Base-by-base conservation (phyloP, 2,888 invertebrate species). In the Scaptomyza parva region DNA sequence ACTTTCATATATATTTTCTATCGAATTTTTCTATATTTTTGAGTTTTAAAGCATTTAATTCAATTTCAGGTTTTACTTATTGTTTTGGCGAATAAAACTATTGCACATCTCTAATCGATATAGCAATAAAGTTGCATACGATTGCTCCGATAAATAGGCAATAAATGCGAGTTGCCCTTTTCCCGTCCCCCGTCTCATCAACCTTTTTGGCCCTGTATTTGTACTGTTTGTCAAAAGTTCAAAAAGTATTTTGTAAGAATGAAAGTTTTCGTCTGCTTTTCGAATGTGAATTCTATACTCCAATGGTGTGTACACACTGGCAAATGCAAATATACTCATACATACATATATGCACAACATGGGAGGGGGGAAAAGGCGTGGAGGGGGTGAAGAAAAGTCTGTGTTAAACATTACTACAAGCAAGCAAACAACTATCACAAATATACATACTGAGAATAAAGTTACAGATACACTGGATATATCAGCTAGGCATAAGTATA, bases 131-230 rank as follows among this genome's bases (percentile, higher is more conserved):
- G 63, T 54, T 64, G 62, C 59, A 39, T 39, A 39, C 70, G 64
- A 67, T 41, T 65, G 78, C 78, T 76, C 75, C 58, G 70, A 75
- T 86, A 84, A 86, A 83, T 81, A 86, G 84, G 76, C 86, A 83
- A 83, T 86, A 81, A 86, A 71, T 81, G 86, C 59, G 72, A 80
- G 67, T 43, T 70, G 70, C 12, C 62, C 53, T 58, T 51, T 62
- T 61, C n/a, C n/a, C n/a, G n/a, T n/a, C n/a, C n/a, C n/a, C n/a
- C n/a, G n/a, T n/a, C n/a, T 58, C 9, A 9, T 28, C 57, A 45
- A 53, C 12, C 30, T 14, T 35, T 37, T 2, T 35, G 0, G 4
- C 7, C 14, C 35, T n/a, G n/a, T n/a, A 14, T 14, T 35, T 14
- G 35, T 35, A 0, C 30, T 12, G 11, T 55, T 62, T 41, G 76